Evolutionary conservation across 2,113 vertebrate genomes (phyloP).

Genomic region (Pteropus alecto): DNA sequence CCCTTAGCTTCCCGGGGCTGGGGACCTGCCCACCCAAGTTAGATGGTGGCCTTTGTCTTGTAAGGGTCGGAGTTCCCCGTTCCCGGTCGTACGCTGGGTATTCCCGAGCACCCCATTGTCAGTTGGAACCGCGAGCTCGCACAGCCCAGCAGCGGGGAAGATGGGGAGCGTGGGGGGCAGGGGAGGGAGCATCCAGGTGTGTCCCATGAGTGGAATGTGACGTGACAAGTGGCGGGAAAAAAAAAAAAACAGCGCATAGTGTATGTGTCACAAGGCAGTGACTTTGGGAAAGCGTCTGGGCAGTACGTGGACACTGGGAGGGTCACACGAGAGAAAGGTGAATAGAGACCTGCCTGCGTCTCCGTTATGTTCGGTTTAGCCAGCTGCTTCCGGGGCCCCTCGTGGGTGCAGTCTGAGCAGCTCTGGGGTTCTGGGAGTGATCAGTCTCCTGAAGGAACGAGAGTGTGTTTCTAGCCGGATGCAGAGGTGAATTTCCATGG

Average conservation of each 20-base stretch:
- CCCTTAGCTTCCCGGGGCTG: background rate
- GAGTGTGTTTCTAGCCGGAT: rapidly evolving
- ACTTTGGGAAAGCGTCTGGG: background rate
- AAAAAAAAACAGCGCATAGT: background rate
- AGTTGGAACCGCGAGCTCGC: background rate
- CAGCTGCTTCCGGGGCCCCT: rapidly evolving
- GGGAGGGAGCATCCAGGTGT: rapidly evolving
- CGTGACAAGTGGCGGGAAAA: background rate
- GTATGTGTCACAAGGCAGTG: background rate
- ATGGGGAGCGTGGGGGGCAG: no score
- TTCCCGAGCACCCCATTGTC: rapidly evolving
- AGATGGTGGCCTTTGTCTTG: background rate
- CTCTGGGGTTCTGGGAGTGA: background rate
- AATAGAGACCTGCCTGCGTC: rapidly evolving
- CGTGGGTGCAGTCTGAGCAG: rapidly evolving
- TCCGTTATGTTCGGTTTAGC: rapidly evolving
- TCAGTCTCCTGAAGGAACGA: background rate
- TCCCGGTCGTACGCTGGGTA: rapidly evolving
- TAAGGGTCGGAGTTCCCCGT: background rate
- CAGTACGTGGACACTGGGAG: background rate
- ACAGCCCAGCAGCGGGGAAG: background rate
- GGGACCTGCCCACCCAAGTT: background rate
- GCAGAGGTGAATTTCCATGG: background rate
- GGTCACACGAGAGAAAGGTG: background rate
- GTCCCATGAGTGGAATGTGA: no score